Evolutionary conservation across 2,797 vertebrate species (phyloP), one percentile per base, ranked within the genome.

Genomic region (Molossus alvarezi): DNA sequence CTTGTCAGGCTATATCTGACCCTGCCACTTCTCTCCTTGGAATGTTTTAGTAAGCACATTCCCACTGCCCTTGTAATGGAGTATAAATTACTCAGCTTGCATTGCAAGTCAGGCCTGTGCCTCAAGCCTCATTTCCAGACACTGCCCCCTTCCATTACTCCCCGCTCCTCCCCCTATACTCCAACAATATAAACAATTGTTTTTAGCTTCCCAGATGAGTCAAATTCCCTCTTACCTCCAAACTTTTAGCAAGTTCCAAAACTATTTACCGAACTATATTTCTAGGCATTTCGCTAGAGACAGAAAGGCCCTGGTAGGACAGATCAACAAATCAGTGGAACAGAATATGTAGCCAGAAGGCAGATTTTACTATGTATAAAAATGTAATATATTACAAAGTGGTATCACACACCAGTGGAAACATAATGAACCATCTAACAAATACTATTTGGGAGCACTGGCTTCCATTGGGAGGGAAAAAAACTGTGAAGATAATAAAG

Each of bases 31-130:
- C 64, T 88, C 83, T 48, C 55, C 37, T 53, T 79, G 72, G 83
- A 96, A 58, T 6, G 6, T 53, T 76, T 79, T 79, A 73, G 83
- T 81, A 69, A 87, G 62, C 65, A 82, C 18, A 84, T 58, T 94
- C 79, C 62, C 37, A 79, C 12, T 73, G 37, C 25, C 72, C 64
- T 71, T 65, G 62, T n/a, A 82, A 84, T 72, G 33, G 72, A 83
- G 11, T 65, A 57, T 65, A 51, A 77, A 57, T 53, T 17, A 33
- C 71, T 62, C 62, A 37, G 33, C n/a, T 72, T 82, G 57, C 76
- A 37, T 48, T 69, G 55, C 12, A 55, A 58, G 48, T 11, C 69
- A 45, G 48, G 12, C 37, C 73, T 73, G 5, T 65, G 65, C 20
- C 55, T 85, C 86, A 25, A 77, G 62, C 33, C 71, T 88, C 53